phyloP scores from a whole-genome alignment of 2,113 vertebrate species.

The Gymnarchus niloticus region DNA sequence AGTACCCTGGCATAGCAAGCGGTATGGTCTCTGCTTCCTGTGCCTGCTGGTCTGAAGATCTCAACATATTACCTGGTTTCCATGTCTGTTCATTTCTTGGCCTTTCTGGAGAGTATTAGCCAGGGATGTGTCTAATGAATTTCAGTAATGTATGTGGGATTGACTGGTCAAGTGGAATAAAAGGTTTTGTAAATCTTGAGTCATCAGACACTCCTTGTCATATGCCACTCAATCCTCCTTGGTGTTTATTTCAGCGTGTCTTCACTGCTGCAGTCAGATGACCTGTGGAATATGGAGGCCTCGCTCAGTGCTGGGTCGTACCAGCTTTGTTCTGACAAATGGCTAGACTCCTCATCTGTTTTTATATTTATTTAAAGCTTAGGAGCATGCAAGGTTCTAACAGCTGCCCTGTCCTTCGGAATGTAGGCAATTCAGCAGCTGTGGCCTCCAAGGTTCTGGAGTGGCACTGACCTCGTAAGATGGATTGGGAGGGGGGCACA shows the following conservation, averaged over 20 bases:
- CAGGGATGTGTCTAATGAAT: no score
- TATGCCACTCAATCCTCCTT: not conserved
- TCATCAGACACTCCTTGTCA: not conserved
- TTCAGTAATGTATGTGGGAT: not conserved
- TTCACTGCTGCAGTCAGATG: not conserved
- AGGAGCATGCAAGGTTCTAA: not conserved
- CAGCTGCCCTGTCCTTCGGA: not conserved
- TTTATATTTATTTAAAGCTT: not conserved
- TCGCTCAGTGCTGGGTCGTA: not conserved
- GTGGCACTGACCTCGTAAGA: not conserved
- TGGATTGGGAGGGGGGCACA: not conserved
- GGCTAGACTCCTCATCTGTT: not conserved
- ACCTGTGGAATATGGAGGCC: not conserved
- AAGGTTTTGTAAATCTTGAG: not conserved
- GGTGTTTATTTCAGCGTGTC: not conserved
- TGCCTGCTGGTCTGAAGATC: not conserved
- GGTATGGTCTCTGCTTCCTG: not conserved
- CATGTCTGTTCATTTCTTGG: no score
- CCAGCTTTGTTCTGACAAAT: not conserved
- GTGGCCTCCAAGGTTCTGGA: no score
- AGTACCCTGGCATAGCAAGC: not conserved
- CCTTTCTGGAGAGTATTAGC: no score
- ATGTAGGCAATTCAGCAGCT: not conserved
- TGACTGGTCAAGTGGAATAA: not conserved
- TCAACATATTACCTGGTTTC: not conserved